phyloP scores from a whole-genome alignment of 2,888 invertebrate genomes.

The Xestia ashworthii region DNA sequence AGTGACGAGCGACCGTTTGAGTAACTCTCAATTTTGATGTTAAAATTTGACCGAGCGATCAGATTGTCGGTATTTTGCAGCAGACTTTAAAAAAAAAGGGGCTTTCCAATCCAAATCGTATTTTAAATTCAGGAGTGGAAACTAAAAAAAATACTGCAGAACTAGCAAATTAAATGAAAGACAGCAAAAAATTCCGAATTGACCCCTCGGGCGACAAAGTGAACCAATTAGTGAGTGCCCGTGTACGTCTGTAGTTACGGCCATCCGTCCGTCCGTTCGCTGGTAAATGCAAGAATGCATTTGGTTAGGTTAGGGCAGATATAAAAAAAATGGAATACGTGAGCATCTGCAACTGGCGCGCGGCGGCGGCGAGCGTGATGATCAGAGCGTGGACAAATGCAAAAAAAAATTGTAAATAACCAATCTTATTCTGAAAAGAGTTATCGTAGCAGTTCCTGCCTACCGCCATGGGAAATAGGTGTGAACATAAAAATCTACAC shows the following conservation, averaged over 20 bases:
- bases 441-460: neutral
- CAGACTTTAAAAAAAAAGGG: neutral
- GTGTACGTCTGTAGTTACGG: slow-evolving; percentile 20
- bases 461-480: neutral
- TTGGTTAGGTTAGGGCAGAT: neutral
- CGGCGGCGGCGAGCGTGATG: neutral
- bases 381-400: neutral
- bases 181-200: slow-evolving; percentile 37
- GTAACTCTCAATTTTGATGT: neutral
- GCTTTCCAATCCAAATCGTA: neutral
- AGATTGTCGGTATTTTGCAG: neutral
- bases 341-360: neutral
- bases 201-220: slow-evolving; percentile 49
- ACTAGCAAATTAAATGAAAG: slow-evolving; percentile 46
- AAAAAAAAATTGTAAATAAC: neutral
- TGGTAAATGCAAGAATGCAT: slow-evolving; percentile 28
- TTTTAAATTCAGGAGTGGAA: slow-evolving; percentile 4
- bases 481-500: neutral
- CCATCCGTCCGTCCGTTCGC: neutral
- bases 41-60: neutral
- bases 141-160: slow-evolving; percentile 15
- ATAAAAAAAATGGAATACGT: neutral
- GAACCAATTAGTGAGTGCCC: slow-evolving; percentile 52
- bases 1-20: neutral
- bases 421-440: neutral